These are phyloP conservation scores for Cercocebus atys DNA, from an alignment of 2,113 vertebrate species.

Conservation along the genomic window DNA sequence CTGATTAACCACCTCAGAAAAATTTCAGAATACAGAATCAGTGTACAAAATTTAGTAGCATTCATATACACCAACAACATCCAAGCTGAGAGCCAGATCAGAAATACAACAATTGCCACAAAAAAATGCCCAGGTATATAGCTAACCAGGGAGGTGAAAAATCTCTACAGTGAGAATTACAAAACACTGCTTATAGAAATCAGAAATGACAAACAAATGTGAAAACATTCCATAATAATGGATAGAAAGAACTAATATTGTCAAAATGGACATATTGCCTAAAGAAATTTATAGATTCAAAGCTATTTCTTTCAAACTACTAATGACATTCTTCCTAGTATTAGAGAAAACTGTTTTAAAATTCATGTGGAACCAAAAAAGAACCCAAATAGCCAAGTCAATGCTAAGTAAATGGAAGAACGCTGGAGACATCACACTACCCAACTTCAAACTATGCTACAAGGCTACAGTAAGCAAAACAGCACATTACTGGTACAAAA, in stretches of 20 bases:
- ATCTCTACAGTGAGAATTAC: not conserved
- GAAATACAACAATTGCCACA: not conserved
- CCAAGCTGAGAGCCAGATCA: not conserved
- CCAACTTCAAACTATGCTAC: no score
- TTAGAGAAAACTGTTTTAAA: no score
- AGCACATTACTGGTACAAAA: no score
- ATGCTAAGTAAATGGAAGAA: no score
- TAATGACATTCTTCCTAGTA: not conserved
- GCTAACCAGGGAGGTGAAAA: not conserved
- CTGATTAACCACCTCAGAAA: not conserved
- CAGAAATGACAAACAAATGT: not conserved
- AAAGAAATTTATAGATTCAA: not conserved
- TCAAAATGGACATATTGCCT: not conserved
- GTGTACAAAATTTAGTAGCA: not conserved
- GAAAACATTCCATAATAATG: not conserved
- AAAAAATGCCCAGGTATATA: not conserved
- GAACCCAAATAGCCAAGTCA: no score
- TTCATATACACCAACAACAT: not conserved
- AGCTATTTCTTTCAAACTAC: not conserved
- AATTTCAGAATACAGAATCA: not conserved
- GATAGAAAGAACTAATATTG: not conserved
- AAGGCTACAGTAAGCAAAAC: no score
- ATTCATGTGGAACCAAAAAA: no score
- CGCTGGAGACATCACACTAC: no score
- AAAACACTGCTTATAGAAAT: not conserved